Evolutionary conservation across 2,113 vertebrate genomes (phyloP).

Genomic region (Thymallus thymallus): DNA sequence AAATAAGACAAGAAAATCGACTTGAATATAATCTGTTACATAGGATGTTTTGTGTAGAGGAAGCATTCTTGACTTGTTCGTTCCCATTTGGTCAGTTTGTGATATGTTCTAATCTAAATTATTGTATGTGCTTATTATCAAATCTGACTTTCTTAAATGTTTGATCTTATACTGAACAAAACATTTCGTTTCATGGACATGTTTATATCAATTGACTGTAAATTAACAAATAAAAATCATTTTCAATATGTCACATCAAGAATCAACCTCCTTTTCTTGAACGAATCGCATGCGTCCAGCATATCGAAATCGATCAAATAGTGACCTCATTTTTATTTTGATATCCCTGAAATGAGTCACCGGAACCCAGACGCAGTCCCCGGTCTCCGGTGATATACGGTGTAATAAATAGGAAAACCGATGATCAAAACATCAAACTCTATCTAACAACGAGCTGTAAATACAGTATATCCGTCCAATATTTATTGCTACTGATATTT

Average conservation of each 20-base stretch:
- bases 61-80: constrained; percentile 94
- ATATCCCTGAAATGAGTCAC: neutral
- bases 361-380: too few relatives aligned
- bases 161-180: constrained; percentile 83
- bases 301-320: constrained; percentile 3
- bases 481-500: too few relatives aligned
- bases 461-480: too few relatives aligned
- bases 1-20: constrained; percentile 80
- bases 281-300: neutral
- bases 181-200: constrained; percentile 86
- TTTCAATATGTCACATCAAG: constrained; percentile 84
- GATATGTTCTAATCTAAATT: constrained; percentile 90
- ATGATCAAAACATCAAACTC: too few relatives aligned
- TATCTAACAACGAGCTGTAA: too few relatives aligned
- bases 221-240: constrained; percentile 89
- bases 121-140: constrained; percentile 94
- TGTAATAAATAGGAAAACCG: too few relatives aligned
- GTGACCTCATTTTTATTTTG: neutral
- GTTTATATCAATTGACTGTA: constrained; percentile 91
- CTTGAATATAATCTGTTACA: constrained; percentile 87
- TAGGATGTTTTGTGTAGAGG: constrained; percentile 99
- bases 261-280: constrained; percentile 47
- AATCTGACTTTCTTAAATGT: constrained; percentile 89
- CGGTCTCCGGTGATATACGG: too few relatives aligned
- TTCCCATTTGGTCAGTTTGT: constrained; percentile 95